Conservation (phyloP, 2,113 vertebrate species). For the Dipodomys merriami region DNA sequence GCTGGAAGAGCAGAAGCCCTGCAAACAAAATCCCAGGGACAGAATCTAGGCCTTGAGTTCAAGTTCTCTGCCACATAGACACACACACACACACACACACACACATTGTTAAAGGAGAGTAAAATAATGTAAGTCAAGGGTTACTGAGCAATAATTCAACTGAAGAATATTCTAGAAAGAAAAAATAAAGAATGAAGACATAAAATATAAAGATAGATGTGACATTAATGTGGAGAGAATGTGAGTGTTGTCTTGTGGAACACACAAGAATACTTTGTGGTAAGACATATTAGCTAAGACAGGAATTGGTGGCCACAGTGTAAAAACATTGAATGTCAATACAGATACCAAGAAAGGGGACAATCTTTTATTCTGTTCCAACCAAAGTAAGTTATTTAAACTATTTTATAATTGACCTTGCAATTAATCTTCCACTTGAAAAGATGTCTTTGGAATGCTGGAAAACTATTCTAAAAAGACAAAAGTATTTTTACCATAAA, state of each 20-base stretch:
- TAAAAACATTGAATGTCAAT: not conserved
- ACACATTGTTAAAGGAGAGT: too few relatives aligned
- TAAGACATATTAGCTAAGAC: not conserved
- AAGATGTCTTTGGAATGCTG: not conserved
- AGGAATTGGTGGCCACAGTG: not conserved
- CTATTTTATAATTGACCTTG: not conserved
- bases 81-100: too few relatives aligned
- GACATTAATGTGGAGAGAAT: not conserved
- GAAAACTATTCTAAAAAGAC: not conserved
- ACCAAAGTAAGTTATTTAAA: not conserved
- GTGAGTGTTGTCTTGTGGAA: not conserved
- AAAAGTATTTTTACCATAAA: not conserved
- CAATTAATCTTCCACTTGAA: constrained; percentile 19
- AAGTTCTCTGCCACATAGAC: too few relatives aligned
- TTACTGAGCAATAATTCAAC: not conserved
- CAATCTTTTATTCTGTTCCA: not conserved
- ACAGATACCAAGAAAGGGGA: not conserved
- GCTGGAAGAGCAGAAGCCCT: too few relatives aligned
- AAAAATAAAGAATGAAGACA: not conserved
- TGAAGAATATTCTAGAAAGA: not conserved
- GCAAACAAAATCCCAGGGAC: too few relatives aligned
- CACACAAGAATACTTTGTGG: not conserved
- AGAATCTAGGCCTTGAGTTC: too few relatives aligned
- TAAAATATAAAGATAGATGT: not conserved
- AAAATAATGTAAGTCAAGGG: not conserved